Base-by-base conservation (phyloP, 2,797 vertebrate genomes). In the Tarsius wallacei region DNA sequence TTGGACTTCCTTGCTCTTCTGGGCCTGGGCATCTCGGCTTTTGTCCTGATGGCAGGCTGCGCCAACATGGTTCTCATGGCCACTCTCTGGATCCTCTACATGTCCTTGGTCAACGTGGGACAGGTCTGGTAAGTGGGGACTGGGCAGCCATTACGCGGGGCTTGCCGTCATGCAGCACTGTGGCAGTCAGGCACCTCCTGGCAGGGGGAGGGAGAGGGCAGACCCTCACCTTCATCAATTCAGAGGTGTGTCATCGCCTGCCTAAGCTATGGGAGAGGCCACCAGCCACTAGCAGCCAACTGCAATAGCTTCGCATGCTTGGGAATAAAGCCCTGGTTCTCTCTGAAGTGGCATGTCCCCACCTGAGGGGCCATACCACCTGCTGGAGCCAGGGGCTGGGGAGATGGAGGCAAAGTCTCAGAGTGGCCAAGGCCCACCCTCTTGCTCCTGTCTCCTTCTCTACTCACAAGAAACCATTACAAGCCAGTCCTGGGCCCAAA, bases 41-140 rank as follows among this genome's bases (percentile, higher is more conserved):
- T 99, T 2, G 98, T 99, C 24, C 85, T 99, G 90, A 22, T 99
- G 53, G 98, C 98, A 0, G 99, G 99, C 57, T 99, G 98, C 73
- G 99, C 99, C 93, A 99, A 99, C 94, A 99, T 99, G 99, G 63
- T 99, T 24, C 98, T 99, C 97, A 99, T 99, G 99, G 89, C 76
- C 16, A 11, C 97, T 0, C 99, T 99, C 78, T 99, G 99, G 99
- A 96, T 98, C 31, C 99, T 99, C 28, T 99, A 99, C 99, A 99
- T 99, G 97, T 99, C 99, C 0, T 64, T 99, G 96, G 99, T 99
- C 98, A 99, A 98, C 7, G 99, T 99, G 10, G 99, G 99, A 77
- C 99, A 99, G 98, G 99, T 99, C 98, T 99, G 99, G 99, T 99
- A 98, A 99, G 99, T 81, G 33, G 14, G 24, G 17, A 13, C 0